phyloP scores from a whole-genome alignment of 2,113 vertebrate genomes.

The Typhlomys cinereus region DNA sequence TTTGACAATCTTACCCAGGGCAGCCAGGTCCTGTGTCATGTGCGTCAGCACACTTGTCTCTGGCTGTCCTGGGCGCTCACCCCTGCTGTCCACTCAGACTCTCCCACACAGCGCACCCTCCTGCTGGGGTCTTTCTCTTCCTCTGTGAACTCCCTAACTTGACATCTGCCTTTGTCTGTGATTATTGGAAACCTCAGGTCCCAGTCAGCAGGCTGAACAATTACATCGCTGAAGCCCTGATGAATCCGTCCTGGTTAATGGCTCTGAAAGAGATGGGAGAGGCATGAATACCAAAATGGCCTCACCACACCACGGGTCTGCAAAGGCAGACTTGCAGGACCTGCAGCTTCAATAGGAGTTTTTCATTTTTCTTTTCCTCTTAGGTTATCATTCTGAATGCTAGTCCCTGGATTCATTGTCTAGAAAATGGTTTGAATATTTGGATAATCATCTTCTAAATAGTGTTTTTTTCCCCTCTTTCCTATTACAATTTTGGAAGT shows the following conservation, averaged over 20 bases:
- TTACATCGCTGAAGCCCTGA: constrained; percentile 84
- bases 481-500: constrained; percentile 78
- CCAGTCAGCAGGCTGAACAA: constrained; percentile 77
- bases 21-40: neutral
- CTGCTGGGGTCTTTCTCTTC: neutral
- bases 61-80: neutral
- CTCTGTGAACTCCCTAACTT: constrained; percentile 58
- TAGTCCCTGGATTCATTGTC: constrained; percentile 77
- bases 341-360: constrained; percentile 76
- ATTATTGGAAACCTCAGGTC: constrained; percentile 78
- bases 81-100: too few relatives aligned
- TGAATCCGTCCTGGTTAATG: constrained; percentile 79
- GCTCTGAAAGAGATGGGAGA: constrained; percentile 81
- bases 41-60: neutral
- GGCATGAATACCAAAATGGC: constrained; percentile 74
- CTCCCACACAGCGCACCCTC: neutral
- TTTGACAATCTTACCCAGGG: neutral
- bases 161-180: constrained; percentile 75
- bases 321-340: constrained; percentile 67
- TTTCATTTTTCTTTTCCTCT: constrained; percentile 79
- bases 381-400: constrained; percentile 74
- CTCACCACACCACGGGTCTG: constrained; percentile 13
- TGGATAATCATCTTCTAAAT: constrained; percentile 80
- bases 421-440: constrained; percentile 78
- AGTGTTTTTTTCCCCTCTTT: constrained; percentile 67